Base-by-base conservation (phyloP, 2,888 invertebrate species). In the Oscheius sp. region DNA sequence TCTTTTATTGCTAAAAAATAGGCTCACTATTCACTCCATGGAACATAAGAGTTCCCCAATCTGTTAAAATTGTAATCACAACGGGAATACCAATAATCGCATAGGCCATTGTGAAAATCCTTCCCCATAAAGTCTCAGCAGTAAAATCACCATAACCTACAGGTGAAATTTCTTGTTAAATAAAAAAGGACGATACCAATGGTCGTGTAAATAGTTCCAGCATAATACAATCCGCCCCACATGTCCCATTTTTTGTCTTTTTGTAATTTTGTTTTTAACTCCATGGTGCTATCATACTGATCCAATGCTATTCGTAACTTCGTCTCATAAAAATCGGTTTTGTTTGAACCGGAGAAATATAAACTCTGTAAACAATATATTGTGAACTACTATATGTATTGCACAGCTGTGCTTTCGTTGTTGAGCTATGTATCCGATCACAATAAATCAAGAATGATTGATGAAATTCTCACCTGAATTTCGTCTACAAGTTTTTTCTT, bases 41-140 rank as follows among this genome's bases (percentile, higher is more conserved):
- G 65, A 85, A 84, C 87, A 97, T 93, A n/a, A 94, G 89, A 89
- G 94, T 95, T 78, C 96, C 96, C 87, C 96, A 93, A 89, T 96
- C 95, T 39, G 95, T 94, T 76, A 97, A 88, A 15, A 96, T 92
- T 69, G 96, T 93, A 82, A 96, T 90, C 87, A 96, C 95, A 84
- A 97, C 90, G 0, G 97, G 97, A 82, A 97, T 96, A 8, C 97
- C 97, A 75, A 97, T 91, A 69, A 94, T 91, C 20, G 96, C 94
- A 87, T 97, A 97, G 27, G 93, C 89, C 79, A 97, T 94, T 0
- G 96, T 95, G 53, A 95, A 90, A 0, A 92, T 91, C 75, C 92
- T 91, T 8, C 96, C 97, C 17, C 91, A 91, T 12, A 81, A 90
- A 5, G 96, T 97, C 75, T 91, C 92, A 0, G 96, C 95, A 46